Conservation (phyloP, 2,888 invertebrate genomes). For the Amiota communis region DNA sequence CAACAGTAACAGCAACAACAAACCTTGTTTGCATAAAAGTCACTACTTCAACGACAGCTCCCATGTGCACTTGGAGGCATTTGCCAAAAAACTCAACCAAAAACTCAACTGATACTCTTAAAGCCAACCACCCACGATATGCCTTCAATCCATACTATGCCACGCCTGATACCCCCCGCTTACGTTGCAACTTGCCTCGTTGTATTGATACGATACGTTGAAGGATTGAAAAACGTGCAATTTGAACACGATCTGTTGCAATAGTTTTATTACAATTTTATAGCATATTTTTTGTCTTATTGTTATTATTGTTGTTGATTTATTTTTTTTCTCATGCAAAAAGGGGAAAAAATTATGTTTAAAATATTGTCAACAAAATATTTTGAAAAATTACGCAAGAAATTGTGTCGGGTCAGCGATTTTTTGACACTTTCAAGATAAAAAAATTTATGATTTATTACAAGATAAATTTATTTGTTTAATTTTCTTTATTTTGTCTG, state of each 20-base stretch:
- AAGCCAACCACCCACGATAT: conserved; percentile 30
- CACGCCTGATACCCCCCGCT: conserved; percentile 14
- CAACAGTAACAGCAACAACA: conserved; percentile 48
- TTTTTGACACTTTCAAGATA: conserved; percentile 53
- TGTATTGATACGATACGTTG: conserved; percentile 10
- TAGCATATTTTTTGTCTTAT: background rate
- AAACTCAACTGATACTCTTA: background rate
- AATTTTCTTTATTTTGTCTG: no score
- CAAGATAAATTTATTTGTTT: no score
- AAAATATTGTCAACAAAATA: no score
- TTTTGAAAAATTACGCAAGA: conserved; percentile 47
- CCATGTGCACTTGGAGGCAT: background rate
- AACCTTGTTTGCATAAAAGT: conserved; percentile 58
- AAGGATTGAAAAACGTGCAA: conserved; percentile 37
- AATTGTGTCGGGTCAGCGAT: conserved; percentile 41
- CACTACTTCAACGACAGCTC: background rate
- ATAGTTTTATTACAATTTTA: conserved; percentile 30
- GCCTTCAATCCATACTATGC: conserved; percentile 1
- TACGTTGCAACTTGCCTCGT: conserved; percentile 50
- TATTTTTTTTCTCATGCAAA: background rate
- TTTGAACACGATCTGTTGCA: conserved; percentile 58
- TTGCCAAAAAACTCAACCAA: conserved; percentile 18
- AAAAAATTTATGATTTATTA: no score
- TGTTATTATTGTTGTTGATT: background rate
- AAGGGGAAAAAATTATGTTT: no score